A percentile compares a stretch with the other conserved stretches of the same genome.
These are phyloP conservation scores for Oreochromis aureus DNA, from an alignment of 2,113 vertebrate species.

Conservation along the genomic window DNA sequence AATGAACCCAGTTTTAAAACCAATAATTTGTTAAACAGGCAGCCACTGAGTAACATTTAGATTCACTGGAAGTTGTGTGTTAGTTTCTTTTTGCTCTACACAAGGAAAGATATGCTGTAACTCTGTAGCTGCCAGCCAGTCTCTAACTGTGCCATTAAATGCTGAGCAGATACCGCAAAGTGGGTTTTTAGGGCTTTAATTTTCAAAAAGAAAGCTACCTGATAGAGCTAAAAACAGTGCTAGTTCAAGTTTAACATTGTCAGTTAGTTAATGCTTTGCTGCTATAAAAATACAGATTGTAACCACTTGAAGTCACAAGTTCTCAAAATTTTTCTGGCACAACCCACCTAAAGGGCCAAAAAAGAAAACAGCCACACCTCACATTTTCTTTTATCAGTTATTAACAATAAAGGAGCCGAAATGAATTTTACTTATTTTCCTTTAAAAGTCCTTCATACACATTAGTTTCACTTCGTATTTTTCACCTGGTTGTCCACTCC, in stretches of 20 bases:
- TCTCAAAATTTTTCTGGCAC: neutral
- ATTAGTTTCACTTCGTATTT: neutral
- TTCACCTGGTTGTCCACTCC: neutral
- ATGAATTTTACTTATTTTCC: neutral
- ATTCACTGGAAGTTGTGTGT: neutral
- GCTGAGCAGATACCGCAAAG: neutral
- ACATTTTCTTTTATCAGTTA: neutral
- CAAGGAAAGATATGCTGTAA: neutral
- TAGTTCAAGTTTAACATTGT: neutral
- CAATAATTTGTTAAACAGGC: neutral
- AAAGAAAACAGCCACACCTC: neutral
- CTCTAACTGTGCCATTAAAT: neutral
- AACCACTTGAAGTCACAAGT: neutral
- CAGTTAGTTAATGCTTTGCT: neutral
- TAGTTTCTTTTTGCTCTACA: neutral
- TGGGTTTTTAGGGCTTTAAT: neutral
- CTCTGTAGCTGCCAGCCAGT: neutral
- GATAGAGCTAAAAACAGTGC: neutral
- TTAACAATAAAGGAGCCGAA: neutral
- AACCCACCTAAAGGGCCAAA: neutral
- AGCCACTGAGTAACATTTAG: neutral
- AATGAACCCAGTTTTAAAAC: neutral
- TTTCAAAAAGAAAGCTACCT: neutral
- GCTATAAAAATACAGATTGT: neutral
- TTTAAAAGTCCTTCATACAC: neutral